Percentiles rank a stretch among this genome's conserved stretches.
Conservation (phyloP, 2,888 invertebrate genomes). For the Drosophila borealis region DNA sequence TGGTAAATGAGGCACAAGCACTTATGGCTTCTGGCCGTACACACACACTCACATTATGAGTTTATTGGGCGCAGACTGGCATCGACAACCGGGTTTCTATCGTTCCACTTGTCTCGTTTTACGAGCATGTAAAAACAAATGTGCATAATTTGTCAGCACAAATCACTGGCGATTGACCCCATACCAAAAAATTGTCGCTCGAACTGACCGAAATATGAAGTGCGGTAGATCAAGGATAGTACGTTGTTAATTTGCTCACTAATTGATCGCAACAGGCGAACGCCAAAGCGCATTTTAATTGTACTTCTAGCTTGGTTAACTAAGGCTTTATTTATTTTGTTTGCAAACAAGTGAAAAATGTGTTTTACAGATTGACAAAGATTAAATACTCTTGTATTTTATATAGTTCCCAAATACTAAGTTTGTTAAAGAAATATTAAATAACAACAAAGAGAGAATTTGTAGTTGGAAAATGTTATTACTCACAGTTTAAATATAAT, state of each 20-base stretch:
- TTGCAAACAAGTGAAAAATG: neutral
- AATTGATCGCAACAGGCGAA: constrained; percentile 45
- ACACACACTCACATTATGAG: constrained; percentile 49
- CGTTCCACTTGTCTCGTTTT: constrained; percentile 36
- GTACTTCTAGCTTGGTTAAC: neutral
- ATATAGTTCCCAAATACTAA: too few relatives aligned
- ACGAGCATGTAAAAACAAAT: constrained; percentile 56
- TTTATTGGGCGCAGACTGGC: constrained; percentile 64
- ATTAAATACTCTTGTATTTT: too few relatives aligned
- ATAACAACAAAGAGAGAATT: too few relatives aligned
- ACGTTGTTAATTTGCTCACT: constrained; percentile 58
- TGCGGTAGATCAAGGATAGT: constrained; percentile 34
- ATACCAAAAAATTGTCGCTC: neutral
- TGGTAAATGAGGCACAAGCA: constrained; percentile 64
- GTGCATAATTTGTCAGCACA: constrained; percentile 71
- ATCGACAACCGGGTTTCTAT: constrained; percentile 18
- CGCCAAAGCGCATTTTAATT: neutral
- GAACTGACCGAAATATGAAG: constrained; percentile 4
- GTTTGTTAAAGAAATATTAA: too few relatives aligned
- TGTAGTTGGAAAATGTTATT: too few relatives aligned
- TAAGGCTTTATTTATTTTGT: neutral
- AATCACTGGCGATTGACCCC: constrained; percentile 47
- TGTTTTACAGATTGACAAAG: too few relatives aligned
- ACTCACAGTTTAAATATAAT: too few relatives aligned
- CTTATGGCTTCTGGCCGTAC: constrained; percentile 39